Evolutionary conservation across 1,140 invertebrate genomes (phyloP).

Genomic region (Conus betulinus): DNA sequence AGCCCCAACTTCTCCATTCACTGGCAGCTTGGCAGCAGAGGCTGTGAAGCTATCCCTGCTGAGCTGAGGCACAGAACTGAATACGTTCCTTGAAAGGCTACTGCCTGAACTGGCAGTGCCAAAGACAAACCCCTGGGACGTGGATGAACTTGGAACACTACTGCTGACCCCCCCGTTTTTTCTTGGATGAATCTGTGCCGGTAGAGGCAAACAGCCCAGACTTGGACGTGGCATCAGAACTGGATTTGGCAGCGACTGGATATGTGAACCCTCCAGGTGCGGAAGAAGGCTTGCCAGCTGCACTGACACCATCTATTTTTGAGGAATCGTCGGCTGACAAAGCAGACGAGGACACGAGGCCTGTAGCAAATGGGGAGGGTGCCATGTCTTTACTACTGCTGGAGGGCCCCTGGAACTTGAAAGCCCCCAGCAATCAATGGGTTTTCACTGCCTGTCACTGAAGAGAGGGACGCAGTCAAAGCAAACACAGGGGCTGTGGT

Average conservation of each 20-base stretch:
- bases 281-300: not conserved
- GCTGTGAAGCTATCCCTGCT: not conserved
- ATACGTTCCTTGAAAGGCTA: not conserved
- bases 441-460: not conserved
- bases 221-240: not conserved
- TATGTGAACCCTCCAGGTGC: not conserved
- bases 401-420: not conserved
- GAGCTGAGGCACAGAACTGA: slow-evolving; percentile 10
- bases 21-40: slow-evolving; percentile 4
- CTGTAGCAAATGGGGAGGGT: not conserved
- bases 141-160: not conserved
- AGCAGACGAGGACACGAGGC: not conserved
- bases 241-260: not conserved
- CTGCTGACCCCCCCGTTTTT: slow-evolving; percentile 2
- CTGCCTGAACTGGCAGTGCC: not conserved
- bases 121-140: not conserved
- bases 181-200: not conserved
- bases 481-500: not conserved
- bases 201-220: not conserved
- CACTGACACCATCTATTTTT: not conserved
- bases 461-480: not conserved
- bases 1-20: slow-evolving; percentile 20
- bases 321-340: not conserved
- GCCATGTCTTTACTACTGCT: not conserved
- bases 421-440: not conserved